A percentile compares a stretch with the other conserved stretches of the same genome.
phyloP scores from a whole-genome alignment of 2,797 vertebrate species.

The Periophthalmus magnuspinnatus region DNA sequence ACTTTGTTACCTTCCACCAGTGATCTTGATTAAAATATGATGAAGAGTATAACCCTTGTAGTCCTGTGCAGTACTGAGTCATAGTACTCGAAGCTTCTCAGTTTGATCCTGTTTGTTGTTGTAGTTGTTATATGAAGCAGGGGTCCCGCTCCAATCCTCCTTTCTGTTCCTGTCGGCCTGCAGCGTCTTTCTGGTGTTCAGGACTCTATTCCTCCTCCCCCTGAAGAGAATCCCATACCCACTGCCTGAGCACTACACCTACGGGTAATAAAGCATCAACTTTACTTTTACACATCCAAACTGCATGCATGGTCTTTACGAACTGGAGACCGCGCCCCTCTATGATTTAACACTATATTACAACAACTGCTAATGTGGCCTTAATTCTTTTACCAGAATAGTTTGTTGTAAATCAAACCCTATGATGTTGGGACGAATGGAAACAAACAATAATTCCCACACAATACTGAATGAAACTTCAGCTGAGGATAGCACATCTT shows the following conservation, averaged over 20 bases:
- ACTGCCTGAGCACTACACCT: constrained; percentile 80
- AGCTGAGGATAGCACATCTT: not conserved
- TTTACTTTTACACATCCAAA: not conserved
- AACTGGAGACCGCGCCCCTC: not conserved
- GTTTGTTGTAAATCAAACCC: constrained; percentile 52
- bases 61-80: not conserved
- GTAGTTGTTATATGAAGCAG: constrained; percentile 82
- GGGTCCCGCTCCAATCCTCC: constrained; percentile 74
- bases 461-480: constrained; percentile 11
- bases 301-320: not conserved
- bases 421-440: constrained; percentile 4
- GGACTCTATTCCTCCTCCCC: constrained; percentile 89
- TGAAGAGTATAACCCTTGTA: too few species aligned
- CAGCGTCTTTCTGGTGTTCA: constrained; percentile 79
- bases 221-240: constrained; percentile 82
- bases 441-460: constrained; percentile 5
- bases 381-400: constrained; percentile 54
- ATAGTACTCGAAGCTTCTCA: too few species aligned
- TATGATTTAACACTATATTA: too few species aligned
- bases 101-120: not conserved
- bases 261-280: constrained; percentile 74
- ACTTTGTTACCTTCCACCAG: too few species aligned
- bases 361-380: constrained; percentile 21
- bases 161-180: constrained; percentile 87
- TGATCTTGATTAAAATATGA: too few species aligned